phyloP scores from a whole-genome alignment of 2,888 invertebrate genomes.

The Rotaria socialis region DNA sequence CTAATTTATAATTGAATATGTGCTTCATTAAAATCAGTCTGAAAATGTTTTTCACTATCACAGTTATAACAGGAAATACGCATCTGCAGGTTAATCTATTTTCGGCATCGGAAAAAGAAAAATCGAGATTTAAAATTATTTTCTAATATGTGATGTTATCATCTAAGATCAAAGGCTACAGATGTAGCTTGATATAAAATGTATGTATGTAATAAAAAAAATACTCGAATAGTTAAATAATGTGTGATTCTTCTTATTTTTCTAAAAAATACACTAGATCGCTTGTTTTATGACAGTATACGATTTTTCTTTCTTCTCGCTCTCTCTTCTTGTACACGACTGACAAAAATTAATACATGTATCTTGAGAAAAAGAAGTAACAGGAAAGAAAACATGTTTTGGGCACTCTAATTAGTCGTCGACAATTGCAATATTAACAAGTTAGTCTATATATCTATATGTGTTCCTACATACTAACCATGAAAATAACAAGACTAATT shows the following conservation, averaged over 20 bases:
- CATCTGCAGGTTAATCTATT: background rate
- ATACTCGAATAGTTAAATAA: background rate
- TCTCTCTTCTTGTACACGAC: background rate
- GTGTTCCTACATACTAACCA: background rate
- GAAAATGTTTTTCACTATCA: background rate
- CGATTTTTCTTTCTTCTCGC: background rate
- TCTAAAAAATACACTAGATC: background rate
- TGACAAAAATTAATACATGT: constrained; percentile 10
- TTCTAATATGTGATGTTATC: too few relatives aligned
- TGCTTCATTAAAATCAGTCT: background rate
- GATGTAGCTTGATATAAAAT: background rate
- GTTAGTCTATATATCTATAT: background rate
- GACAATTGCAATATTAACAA: background rate
- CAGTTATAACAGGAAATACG: background rate
- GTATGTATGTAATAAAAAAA: background rate
- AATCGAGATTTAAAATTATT: too few relatives aligned
- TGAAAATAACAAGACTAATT: background rate
- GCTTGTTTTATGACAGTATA: background rate
- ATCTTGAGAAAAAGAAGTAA: background rate
- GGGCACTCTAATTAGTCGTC: constrained; percentile 21
- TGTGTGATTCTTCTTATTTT: background rate
- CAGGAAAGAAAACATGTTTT: background rate
- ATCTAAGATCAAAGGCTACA: background rate
- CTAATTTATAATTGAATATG: background rate
- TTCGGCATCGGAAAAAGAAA: background rate